These are phyloP conservation scores for Crossocerus cetratus DNA, from an alignment of 2,888 invertebrate species.

Conservation along the genomic window DNA sequence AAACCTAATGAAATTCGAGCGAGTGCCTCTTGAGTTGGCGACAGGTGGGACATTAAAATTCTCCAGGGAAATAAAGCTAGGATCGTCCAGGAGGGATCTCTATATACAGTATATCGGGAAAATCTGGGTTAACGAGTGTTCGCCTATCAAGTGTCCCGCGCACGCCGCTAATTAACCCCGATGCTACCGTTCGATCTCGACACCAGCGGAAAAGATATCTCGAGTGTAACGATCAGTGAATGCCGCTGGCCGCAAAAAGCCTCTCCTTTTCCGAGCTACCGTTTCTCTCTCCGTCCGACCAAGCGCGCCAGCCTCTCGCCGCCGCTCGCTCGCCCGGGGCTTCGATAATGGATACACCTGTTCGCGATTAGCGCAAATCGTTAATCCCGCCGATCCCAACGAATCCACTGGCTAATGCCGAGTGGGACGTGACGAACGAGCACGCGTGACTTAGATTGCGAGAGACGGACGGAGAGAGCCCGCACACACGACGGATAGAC, in stretches of 20 bases:
- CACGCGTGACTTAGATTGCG: too few species aligned
- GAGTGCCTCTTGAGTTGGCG: constrained; percentile 14
- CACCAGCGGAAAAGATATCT: constrained; percentile 54
- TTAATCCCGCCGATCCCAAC: constrained; percentile 24
- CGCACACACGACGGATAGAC: too few species aligned
- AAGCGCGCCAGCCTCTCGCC: background rate
- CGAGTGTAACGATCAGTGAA: constrained; percentile 47
- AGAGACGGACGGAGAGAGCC: too few species aligned
- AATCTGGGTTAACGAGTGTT: constrained; percentile 56
- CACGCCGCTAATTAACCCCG: constrained; percentile 54
- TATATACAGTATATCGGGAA: constrained; percentile 47
- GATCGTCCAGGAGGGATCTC: constrained; percentile 19
- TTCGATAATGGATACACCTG: constrained; percentile 41
- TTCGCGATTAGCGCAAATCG: constrained; percentile 50
- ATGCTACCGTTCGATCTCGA: constrained; percentile 55
- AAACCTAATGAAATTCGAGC: constrained; percentile 10
- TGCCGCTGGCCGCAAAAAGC: constrained; percentile 36
- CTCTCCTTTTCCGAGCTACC: constrained; percentile 47
- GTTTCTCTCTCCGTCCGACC: too few species aligned
- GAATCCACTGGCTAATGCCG: constrained; percentile 10
- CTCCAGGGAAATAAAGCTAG: constrained; percentile 31
- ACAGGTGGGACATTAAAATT: constrained; percentile 34
- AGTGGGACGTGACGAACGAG: background rate
- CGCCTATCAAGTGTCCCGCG: constrained; percentile 23
- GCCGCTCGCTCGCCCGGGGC: constrained; percentile 19